Evolutionary conservation across 2,797 vertebrate species (phyloP).

Genomic region (Channallabes apus): DNA sequence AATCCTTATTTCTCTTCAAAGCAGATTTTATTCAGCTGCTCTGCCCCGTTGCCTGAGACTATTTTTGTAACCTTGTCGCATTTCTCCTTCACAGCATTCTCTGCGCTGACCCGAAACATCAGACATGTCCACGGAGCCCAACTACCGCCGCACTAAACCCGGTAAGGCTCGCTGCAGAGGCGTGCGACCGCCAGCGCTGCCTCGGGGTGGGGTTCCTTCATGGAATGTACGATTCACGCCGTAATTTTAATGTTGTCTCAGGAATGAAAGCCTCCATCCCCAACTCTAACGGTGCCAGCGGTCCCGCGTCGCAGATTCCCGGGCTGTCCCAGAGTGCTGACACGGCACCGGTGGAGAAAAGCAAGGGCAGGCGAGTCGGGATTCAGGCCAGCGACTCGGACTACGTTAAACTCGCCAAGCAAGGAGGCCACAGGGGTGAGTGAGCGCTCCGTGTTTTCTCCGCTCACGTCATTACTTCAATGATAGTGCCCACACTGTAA

Average conservation of each 20-base stretch:
- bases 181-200: background rate
- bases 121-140: constrained; percentile 54
- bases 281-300: constrained; percentile 56
- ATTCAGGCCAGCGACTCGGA: constrained; percentile 76
- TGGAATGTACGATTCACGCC: too few species aligned
- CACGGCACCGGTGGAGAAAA: constrained; percentile 61
- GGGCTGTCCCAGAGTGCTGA: constrained; percentile 72
- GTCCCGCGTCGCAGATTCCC: constrained; percentile 78
- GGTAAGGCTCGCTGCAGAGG: constrained; percentile 28
- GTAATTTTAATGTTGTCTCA: background rate
- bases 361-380: constrained; percentile 73
- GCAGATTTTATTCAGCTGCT: background rate
- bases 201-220: background rate
- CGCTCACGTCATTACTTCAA: background rate
- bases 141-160: constrained; percentile 58
- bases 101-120: constrained; percentile 6
- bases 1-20: background rate
- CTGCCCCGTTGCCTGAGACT: background rate
- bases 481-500: background rate
- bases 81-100: constrained; percentile 9
- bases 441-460: constrained; percentile 36
- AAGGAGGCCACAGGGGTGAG: constrained; percentile 78
- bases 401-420: constrained; percentile 79
- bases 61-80: background rate
- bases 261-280: constrained; percentile 38